A percentile compares a stretch with the other conserved stretches of the same genome.
Evolutionary conservation across 1,140 invertebrate genomes (phyloP).

Genomic region (Subanguina moxae): DNA sequence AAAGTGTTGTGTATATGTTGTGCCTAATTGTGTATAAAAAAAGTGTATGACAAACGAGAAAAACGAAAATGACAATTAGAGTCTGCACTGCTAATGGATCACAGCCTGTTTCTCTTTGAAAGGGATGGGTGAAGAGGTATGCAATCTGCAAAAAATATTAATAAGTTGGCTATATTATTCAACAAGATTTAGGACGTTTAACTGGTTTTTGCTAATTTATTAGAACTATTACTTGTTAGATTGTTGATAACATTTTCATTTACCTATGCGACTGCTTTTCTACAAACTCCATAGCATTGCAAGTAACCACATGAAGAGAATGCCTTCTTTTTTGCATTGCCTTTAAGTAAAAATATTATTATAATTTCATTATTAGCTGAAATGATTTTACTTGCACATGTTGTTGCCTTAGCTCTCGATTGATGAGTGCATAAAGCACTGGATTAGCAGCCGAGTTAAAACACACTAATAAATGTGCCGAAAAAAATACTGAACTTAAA

Average conservation of each 20-base stretch:
- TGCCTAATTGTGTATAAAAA: too few species aligned
- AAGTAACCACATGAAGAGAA: slow-evolving; percentile 24
- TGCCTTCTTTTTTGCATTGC: slow-evolving; percentile 24
- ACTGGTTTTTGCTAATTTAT: too few species aligned
- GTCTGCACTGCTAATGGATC: not conserved
- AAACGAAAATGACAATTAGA: not conserved
- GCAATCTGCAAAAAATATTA: too few species aligned
- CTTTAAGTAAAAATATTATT: not conserved
- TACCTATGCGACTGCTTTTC: slow-evolving; percentile 19
- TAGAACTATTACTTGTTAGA: too few species aligned
- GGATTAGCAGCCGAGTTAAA: slow-evolving; percentile 59
- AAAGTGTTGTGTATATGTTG: too few species aligned
- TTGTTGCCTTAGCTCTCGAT: slow-evolving; percentile 54
- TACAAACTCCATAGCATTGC: slow-evolving; percentile 25
- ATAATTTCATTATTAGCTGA: not conserved
- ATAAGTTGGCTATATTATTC: too few species aligned
- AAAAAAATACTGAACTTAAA: slow-evolving; percentile 54
- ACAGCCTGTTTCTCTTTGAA: not conserved
- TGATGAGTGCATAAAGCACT: slow-evolving; percentile 57
- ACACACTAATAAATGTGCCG: slow-evolving; percentile 55
- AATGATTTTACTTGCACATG: slow-evolving; percentile 27
- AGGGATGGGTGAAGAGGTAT: too few species aligned
- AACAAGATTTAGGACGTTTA: too few species aligned
- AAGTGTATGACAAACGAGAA: not conserved
- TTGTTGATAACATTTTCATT: too few species aligned